Evolutionary conservation across 2,888 invertebrate species (phyloP), one percentile per base, ranked within the genome.

Genomic region (Dynastes tityus): DNA sequence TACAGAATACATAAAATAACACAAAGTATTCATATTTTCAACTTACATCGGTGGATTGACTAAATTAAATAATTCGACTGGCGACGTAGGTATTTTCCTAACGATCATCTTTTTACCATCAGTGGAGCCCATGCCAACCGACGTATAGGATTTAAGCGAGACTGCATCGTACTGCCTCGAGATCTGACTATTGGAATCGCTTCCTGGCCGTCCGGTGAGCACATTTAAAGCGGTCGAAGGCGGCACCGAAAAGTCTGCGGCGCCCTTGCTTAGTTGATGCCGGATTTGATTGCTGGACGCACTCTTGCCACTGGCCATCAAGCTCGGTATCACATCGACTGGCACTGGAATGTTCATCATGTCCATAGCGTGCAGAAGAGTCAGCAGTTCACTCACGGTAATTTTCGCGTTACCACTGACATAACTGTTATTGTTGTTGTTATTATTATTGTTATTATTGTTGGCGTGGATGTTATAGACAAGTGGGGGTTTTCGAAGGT

Each of bases 121-220:
- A 61, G 96, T 96, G 81, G 96, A 96, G 49, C 96, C 96, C 93
- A 96, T 94, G 73, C 96, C 96, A 83, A 96, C 95, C 73, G 96
- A 95, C 78, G 95, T 95, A 84, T 95, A 91, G 67, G 95, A 95
- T 81, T 95, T 91, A 81, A 95, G 92, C 49, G 95, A 95, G 49
- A 93, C 92, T 67, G 93, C 93, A 89, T 95, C 95, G 83, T 89
- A 90, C 5, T 85, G 87, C 80, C 86, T 86, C 27, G 86, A 84
- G 81, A 90, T 88, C 81, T 91, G 90, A 84, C 91, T 92, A 82
- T 91, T 91, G 81, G 90, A 90, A 82, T 95, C 95, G 77, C 86
- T 84, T 32, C 86, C 85, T 2, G 84, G 80, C 55, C 82, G 80
- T 55, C 76, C 79, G 22, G 70, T 37, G 32, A 70, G 32, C 16